Percentiles rank a stretch among this genome's conserved stretches.
These are phyloP conservation scores for Lutjanus campechanus DNA, from an alignment of 2,797 vertebrate genomes.

Conservation along the genomic window DNA sequence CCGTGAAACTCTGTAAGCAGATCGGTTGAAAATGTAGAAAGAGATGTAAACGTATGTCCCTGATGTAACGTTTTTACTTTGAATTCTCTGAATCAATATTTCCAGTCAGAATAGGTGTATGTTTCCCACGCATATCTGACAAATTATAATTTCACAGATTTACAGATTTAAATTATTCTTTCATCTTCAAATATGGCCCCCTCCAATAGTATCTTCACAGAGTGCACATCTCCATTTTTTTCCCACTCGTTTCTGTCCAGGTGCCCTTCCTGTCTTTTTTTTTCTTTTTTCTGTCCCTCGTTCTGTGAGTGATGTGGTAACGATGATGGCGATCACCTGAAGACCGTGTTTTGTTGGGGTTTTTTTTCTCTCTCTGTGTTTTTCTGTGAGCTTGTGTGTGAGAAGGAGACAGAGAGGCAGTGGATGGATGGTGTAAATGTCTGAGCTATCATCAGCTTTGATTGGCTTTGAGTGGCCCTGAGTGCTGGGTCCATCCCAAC, in stretches of 20 bases:
- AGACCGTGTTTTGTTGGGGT: constrained; percentile 1
- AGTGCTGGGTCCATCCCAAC: constrained; percentile 73
- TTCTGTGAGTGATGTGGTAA: constrained; percentile 18
- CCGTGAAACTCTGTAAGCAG: not conserved
- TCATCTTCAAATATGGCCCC: not conserved
- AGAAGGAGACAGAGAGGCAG: constrained; percentile 17
- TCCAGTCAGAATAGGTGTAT: not conserved
- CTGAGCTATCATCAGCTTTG: constrained; percentile 70
- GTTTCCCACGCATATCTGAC: not conserved
- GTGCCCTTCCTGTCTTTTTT: not conserved
- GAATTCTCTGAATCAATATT: not conserved
- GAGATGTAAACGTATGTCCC: not conserved
- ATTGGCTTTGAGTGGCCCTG: constrained; percentile 78
- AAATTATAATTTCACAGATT: not conserved
- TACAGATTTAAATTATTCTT: no score
- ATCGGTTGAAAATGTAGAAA: not conserved
- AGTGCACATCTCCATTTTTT: not conserved
- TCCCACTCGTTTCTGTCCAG: not conserved
- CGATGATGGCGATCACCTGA: constrained; percentile 28
- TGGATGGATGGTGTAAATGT: constrained; percentile 62
- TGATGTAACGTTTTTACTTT: not conserved
- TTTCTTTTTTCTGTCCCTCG: not conserved
- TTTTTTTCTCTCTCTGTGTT: not conserved
- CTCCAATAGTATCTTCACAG: not conserved
- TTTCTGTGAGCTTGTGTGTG: not conserved